These are phyloP conservation scores for Stenodera caucasica DNA, from an alignment of 2,888 invertebrate genomes.

Conservation along the genomic window DNA sequence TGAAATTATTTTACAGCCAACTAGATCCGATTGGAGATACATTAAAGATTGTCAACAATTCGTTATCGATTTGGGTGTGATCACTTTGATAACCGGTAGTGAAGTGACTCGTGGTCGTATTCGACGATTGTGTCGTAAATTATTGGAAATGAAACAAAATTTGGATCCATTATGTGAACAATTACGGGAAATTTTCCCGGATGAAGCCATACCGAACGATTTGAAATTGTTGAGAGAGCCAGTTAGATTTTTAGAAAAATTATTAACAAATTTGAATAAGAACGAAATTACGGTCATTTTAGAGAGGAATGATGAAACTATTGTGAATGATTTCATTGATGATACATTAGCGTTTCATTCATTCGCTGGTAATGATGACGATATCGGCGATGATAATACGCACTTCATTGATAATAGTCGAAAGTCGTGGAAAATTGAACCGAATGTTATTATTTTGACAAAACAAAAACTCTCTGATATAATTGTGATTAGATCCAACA, in stretches of 20 bases:
- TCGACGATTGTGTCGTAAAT: slow-evolving; percentile 42
- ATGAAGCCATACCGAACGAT: slow-evolving; percentile 47
- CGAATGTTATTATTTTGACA: slow-evolving; percentile 36
- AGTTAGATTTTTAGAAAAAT: slow-evolving; percentile 39
- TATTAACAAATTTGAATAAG: slow-evolving; percentile 41
- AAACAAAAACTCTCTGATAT: slow-evolving; percentile 40
- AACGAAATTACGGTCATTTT: slow-evolving; percentile 50
- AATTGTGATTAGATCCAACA: slow-evolving; percentile 35
- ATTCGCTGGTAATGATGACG: slow-evolving; percentile 36
- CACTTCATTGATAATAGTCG: slow-evolving; percentile 19
- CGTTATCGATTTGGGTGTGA: slow-evolving; percentile 47
- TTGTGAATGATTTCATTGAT: slow-evolving; percentile 45
- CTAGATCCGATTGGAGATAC: slow-evolving; percentile 44
- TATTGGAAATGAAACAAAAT: slow-evolving; percentile 34
- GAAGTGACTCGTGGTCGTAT: slow-evolving; percentile 50
- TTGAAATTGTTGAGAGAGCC: slow-evolving; percentile 45
- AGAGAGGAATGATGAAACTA: slow-evolving; percentile 50
- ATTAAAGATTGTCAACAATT: slow-evolving; percentile 34
- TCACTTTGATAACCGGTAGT: slow-evolving; percentile 48
- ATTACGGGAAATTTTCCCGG: slow-evolving; percentile 41
- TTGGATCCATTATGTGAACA: slow-evolving; percentile 38
- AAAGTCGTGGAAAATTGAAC: slow-evolving; percentile 36
- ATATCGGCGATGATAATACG: slow-evolving; percentile 27
- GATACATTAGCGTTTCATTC: slow-evolving; percentile 49
- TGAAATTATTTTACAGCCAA: slow-evolving; percentile 44